These are phyloP conservation scores for Chrosomus eos DNA, from an alignment of 2,797 vertebrate genomes.

Conservation along the genomic window DNA sequence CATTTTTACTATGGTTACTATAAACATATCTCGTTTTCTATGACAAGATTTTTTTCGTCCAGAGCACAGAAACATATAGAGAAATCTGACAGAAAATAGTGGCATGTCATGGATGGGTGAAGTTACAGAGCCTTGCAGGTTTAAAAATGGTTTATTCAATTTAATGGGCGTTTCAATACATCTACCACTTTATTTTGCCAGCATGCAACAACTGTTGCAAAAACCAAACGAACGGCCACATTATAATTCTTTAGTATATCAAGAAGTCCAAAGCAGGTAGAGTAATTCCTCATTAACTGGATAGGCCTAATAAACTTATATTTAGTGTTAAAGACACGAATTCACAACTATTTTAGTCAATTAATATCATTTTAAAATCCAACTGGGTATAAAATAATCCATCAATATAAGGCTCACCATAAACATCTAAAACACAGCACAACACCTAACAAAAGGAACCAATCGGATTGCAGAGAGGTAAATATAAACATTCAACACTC, in stretches of 20 bases:
- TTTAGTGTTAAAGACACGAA: not conserved
- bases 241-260: not conserved
- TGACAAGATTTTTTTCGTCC: not conserved
- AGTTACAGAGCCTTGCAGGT: not conserved
- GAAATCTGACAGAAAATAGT: not conserved
- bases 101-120: not conserved
- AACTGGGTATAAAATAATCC: not conserved
- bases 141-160: constrained; percentile 19
- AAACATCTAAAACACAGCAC: constrained; percentile 18
- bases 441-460: not conserved
- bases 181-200: not conserved
- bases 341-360: not conserved
- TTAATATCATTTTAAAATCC: not conserved
- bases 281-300: not conserved
- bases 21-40: not conserved
- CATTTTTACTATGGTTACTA: not conserved
- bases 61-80: not conserved
- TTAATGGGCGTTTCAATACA: not conserved
- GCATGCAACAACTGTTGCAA: not conserved
- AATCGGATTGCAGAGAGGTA: not conserved
- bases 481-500: not conserved
- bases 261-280: not conserved
- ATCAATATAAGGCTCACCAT: not conserved
- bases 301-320: not conserved
- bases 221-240: not conserved